Percentiles rank a stretch among this genome's conserved stretches.
Evolutionary conservation across 2,797 vertebrate species (phyloP).

Genomic region (Spondyliosoma cantharus): DNA sequence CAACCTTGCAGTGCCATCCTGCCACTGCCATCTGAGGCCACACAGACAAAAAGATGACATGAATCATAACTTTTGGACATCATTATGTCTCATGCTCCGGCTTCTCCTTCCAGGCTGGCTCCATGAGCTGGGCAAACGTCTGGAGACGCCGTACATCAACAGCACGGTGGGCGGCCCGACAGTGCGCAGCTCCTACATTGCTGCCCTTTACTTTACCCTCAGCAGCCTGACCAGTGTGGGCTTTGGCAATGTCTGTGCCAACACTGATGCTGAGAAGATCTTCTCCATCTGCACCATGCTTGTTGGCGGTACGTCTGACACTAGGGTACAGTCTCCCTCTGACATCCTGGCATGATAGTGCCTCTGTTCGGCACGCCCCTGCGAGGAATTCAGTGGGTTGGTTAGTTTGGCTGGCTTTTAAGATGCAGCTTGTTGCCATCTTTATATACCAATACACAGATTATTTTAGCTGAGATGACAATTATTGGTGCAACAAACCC

Average conservation of each 20-base stretch:
- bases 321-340: conserved; percentile 38
- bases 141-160: conserved; percentile 94
- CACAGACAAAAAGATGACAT: conserved; percentile 10
- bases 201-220: conserved; percentile 98
- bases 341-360: conserved; percentile 44
- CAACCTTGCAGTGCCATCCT: background rate
- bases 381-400: conserved; percentile 47
- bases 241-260: conserved; percentile 96
- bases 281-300: conserved; percentile 99
- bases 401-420: conserved; percentile 54
- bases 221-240: conserved; percentile 98
- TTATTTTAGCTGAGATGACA: conserved; percentile 57
- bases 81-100: conserved; percentile 3
- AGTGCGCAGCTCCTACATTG: conserved; percentile 93
- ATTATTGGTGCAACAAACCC: conserved; percentile 36
- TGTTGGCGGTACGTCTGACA: conserved; percentile 88
- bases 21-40: conserved; percentile 10
- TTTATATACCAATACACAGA: conserved; percentile 47
- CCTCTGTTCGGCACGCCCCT: conserved; percentile 34
- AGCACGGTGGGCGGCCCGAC: conserved; percentile 92
- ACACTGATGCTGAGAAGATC: conserved; percentile 97
- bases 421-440: conserved; percentile 48
- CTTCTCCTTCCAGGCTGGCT: conserved; percentile 89
- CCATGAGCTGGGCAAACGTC: conserved; percentile 94
- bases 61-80: conserved; percentile 20